Evolutionary conservation across 2,797 vertebrate species (phyloP), one percentile per base, ranked within the genome.

Genomic region (Euthynnus affinis): DNA sequence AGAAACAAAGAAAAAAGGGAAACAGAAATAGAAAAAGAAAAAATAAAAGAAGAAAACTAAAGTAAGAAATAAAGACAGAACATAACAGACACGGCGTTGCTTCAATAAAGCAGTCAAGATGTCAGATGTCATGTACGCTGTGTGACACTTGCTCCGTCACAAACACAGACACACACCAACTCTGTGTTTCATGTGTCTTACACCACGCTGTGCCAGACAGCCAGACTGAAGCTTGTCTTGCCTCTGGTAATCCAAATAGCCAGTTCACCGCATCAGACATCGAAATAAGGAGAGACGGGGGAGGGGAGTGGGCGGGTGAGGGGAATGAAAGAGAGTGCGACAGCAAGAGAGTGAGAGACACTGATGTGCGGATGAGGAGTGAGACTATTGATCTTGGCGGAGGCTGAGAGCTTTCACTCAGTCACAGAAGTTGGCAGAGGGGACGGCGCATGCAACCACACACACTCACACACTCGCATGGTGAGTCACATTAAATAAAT

Each of bases 231-330:
- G 79, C 80, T 76, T 18, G 84, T 75, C 87, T 88, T 17, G 71
- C 83, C 71, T 85, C 87, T 80, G 84, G 79, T 89, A 89, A 88
- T 90, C 82, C 87, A 88, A 89, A 92, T 75, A 86, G 87, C 80
- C 34, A 75, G 67, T 10, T 22, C 59, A 56, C 74, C 18, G 61
- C 85, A 76, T 76, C 77, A 42, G 9, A 82, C 91, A 90, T 91
- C 86, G 91, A 85, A 87, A 85, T 78, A 49, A 86, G 70, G 15
- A 60, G 72, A 34, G 60, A 2, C 1, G 48, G 44, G 6, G 49
- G 29, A 7, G 9, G 8, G 8, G 13, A 1, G 20, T 7, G 29
- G 0, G 15, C 56, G 20, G 10, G 2, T 5, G 9, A 10, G 5
- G 42, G 37, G 4, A 20, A 62, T 48, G 49, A 76, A 22, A 44